These are phyloP conservation scores for Eretmocerus hayati DNA, from an alignment of 2,888 invertebrate species.

Conservation along the genomic window DNA sequence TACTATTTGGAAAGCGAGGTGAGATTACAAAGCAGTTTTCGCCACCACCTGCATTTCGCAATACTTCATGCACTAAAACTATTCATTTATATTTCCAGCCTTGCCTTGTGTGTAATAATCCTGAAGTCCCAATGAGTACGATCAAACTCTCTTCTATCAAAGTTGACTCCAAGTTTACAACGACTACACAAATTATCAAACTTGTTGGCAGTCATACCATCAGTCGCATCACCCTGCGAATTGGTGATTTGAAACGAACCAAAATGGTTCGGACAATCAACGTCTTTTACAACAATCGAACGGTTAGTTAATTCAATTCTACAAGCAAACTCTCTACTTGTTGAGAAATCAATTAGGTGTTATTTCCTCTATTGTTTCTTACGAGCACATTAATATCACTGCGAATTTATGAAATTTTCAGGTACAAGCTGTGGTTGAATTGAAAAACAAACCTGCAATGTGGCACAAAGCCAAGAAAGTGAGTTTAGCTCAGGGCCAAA, in stretches of 20 bases:
- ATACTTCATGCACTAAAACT: neutral
- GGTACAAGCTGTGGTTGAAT: conserved; percentile 86
- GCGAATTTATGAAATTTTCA: too few relatives aligned
- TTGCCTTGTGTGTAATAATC: conserved; percentile 95
- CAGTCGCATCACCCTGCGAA: conserved; percentile 84
- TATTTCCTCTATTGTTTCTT: too few relatives aligned
- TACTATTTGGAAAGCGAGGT: conserved; percentile 89
- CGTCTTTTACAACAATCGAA: conserved; percentile 93
- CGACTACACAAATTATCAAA: conserved; percentile 95
- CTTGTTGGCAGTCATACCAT: conserved; percentile 92
- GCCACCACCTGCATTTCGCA: neutral
- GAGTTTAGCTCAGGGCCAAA: conserved; percentile 81
- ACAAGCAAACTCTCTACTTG: neutral
- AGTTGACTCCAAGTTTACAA: conserved; percentile 95
- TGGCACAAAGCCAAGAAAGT: conserved; percentile 97
- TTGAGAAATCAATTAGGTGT: too few relatives aligned
- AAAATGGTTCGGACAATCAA: conserved; percentile 96
- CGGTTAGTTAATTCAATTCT: conserved; percentile 51
- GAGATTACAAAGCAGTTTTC: neutral
- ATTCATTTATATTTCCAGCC: conserved; percentile 49
- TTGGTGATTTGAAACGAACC: conserved; percentile 90
- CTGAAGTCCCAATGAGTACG: conserved; percentile 85
- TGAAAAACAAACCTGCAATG: conserved; percentile 91
- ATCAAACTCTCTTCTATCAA: conserved; percentile 91
- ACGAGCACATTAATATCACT: too few relatives aligned